Base-by-base conservation (phyloP, 2,888 invertebrate genomes). In the Drosophila anomalata region DNA sequence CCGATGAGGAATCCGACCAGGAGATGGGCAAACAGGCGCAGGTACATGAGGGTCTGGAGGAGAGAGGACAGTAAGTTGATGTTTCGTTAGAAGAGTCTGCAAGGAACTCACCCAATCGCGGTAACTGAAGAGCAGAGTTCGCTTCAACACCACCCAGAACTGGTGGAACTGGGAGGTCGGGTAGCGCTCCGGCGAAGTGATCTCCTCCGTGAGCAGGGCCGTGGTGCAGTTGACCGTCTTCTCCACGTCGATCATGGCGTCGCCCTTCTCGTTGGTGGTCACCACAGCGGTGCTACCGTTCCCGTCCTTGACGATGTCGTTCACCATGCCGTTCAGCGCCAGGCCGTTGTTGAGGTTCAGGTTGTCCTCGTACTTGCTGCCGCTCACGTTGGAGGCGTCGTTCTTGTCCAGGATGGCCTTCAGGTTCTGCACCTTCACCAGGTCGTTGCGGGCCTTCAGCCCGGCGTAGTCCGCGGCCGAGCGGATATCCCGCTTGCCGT, bases 1-100 rank as follows among this genome's bases (percentile, higher is more conserved):
- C 98, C 99, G 91, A 99, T 99, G 75, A 99, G 93, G 86, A 97
- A 95, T 5, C 98, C 99, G 57, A 99, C 98, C 73, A 97, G 93
- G 74, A 99, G 94, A 91, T 99, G 98, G 3, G 98, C 98, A 92
- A 98, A 96, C 67, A 99, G 93, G 65, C 99, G 95, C 71, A 99
- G 94, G 91, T 98, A 97, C 95, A 98, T 99, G 77, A 99, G 94
- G 46, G 98, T 98, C 98, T 99, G 24, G 2, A 26, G 0, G 8
- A 48, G 11, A 44, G 3, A 14, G 4, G n/a, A 11, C n/a, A n/a
- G 3, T 8, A 2, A 36, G n/a, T 1, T 8, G 5, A 9, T 20
- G 7, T 5, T 41, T 0, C 1, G 12, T 6, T 1, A 6, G 22
- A n/a, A 8, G 2, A 1, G n/a, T 6, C 1, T 12, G 8, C 11